Conservation (phyloP, 2,888 invertebrate genomes). For the Nemurella pictetii region DNA sequence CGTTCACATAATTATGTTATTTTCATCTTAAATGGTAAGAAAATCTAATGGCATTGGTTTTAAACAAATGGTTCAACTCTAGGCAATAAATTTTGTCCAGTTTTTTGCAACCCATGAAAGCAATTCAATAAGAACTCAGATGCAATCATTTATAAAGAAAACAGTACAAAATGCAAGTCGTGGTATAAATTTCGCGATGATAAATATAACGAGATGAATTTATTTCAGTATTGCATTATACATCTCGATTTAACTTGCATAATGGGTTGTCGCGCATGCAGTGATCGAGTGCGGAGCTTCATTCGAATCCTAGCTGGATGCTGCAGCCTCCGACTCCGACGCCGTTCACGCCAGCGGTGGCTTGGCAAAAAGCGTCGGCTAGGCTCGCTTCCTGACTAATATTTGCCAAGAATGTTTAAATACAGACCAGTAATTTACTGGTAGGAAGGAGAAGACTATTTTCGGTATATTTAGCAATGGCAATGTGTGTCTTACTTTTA, state of each 20-base stretch:
- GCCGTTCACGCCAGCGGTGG: background rate
- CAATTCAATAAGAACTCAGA: background rate
- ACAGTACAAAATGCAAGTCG: background rate
- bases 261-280: background rate
- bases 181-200: background rate
- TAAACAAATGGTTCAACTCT: background rate
- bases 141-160: background rate
- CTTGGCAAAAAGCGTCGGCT: background rate
- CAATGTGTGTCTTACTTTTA: no score
- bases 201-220: background rate
- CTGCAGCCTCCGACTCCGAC: background rate
- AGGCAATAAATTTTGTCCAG: background rate
- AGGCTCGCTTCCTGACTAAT: background rate
- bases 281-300: background rate
- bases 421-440: constrained; percentile 19
- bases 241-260: background rate
- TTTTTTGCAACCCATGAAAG: background rate
- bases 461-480: constrained; percentile 31
- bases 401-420: constrained; percentile 29
- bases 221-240: background rate
- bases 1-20: background rate
- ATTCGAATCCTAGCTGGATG: background rate
- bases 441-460: constrained; percentile 18
- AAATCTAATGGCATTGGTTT: background rate
- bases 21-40: background rate